These are phyloP conservation scores for Neuroscelio doddi DNA, from an alignment of 2,888 invertebrate species.

Conservation along the genomic window DNA sequence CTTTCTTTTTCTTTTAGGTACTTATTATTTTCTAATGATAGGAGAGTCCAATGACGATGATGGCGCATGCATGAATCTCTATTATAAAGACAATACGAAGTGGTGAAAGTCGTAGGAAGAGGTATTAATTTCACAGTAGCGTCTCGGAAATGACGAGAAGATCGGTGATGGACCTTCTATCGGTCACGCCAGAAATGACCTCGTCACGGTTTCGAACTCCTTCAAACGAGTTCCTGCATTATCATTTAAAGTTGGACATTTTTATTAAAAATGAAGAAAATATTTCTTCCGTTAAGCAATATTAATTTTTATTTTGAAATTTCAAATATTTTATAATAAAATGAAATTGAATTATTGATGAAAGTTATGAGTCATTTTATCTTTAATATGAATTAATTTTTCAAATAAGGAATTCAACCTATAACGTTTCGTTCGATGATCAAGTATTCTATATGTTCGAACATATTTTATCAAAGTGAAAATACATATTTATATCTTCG, in stretches of 20 bases:
- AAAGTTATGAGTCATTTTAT: too few species aligned
- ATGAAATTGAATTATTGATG: too few species aligned
- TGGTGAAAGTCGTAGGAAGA: slow-evolving; percentile 55
- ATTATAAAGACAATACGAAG: slow-evolving; percentile 50
- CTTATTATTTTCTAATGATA: slow-evolving; percentile 36
- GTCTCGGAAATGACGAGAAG: slow-evolving; percentile 33
- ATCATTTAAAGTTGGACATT: slow-evolving; percentile 13
- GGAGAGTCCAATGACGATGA: slow-evolving; percentile 4
- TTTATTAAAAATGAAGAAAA: slow-evolving; percentile 8
- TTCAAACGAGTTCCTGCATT: slow-evolving; percentile 35
- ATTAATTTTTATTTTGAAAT: not conserved
- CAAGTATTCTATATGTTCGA: too few species aligned
- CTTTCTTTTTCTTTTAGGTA: slow-evolving; percentile 1
- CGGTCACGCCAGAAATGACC: slow-evolving; percentile 36
- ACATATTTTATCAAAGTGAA: slow-evolving; percentile 1
- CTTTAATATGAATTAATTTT: too few species aligned
- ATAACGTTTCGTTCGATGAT: too few species aligned
- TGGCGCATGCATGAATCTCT: slow-evolving; percentile 18
- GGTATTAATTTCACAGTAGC: slow-evolving; percentile 34
- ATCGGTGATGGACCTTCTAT: slow-evolving; percentile 28
- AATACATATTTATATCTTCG: slow-evolving; percentile 1
- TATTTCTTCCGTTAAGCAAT: slow-evolving; percentile 3
- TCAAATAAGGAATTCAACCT: too few species aligned
- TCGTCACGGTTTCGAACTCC: slow-evolving; percentile 25
- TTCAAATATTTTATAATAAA: too few species aligned